phyloP scores from a whole-genome alignment of 2,888 invertebrate genomes.

The Rhagonycha fulva region DNA sequence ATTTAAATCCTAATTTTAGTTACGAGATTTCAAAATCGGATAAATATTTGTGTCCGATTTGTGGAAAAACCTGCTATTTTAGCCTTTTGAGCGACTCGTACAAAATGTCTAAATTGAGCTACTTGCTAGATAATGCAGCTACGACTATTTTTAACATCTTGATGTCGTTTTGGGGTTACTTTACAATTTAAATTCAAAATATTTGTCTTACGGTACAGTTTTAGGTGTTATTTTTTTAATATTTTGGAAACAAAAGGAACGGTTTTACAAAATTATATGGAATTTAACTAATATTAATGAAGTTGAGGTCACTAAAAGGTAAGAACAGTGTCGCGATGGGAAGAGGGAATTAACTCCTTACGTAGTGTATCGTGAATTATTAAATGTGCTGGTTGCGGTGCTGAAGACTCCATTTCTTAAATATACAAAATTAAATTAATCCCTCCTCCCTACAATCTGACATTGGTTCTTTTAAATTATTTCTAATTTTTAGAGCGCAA shows the following conservation, averaged over 20 bases:
- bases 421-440: too few relatives aligned
- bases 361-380: too few relatives aligned
- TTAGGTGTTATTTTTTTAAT: background rate
- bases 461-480: too few relatives aligned
- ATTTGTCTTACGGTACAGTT: background rate
- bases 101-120: background rate
- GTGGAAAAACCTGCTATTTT: background rate
- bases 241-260: background rate
- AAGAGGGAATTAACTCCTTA: too few relatives aligned
- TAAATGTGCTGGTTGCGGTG: too few relatives aligned
- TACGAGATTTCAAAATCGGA: background rate
- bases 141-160: background rate
- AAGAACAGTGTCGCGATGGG: background rate
- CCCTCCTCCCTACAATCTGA: too few relatives aligned
- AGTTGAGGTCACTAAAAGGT: background rate
- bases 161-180: background rate
- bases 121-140: background rate
- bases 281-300: background rate
- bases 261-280: background rate
- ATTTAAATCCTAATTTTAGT: background rate
- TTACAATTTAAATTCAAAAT: background rate
- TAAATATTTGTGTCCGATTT: background rate
- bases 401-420: too few relatives aligned
- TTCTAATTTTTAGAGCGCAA: background rate
- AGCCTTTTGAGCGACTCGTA: background rate